Evolutionary conservation across 1,140 invertebrate genomes (phyloP), one percentile per base, ranked within the genome.

Genomic region (Pteromalus puparum): DNA sequence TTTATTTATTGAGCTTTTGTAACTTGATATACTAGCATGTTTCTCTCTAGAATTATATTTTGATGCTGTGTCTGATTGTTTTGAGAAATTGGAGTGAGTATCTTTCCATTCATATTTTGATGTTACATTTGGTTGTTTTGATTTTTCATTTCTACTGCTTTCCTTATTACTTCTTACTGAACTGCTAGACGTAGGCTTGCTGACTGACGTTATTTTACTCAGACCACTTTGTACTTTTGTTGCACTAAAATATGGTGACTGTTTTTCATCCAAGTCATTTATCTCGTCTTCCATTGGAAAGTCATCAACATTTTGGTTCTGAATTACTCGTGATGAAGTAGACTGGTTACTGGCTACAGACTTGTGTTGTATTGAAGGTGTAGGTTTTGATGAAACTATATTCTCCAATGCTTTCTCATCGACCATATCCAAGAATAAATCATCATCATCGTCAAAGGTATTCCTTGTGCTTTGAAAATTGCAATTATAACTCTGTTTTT

Each of bases 391-490:
- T n/a, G 42, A 10, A 67, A 72, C 3, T 3, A 61, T 6, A 72
- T 61, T 68, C 12, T 82, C 26, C 78, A 81, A 72, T 79, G 26
- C 28, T 61, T 82, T 78, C 48, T 87, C 84, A 83, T 87, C 77
- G 34, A 87, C 82, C 87, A 87, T 88, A 83, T 85, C 77, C 24
- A 89, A 81, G 0, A 87, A 81, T 21, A 73, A 86, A 53, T 88
- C 87, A 42, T 87, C 87, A 30, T 86, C 74, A 86, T 88, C 83
- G 67, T 80, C 82, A 70, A n/a, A 85, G 18, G 76, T 28, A 18
- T 24, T 70, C 15, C 73, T n/a, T 12, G 28, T 48, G 79, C 30
- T 76, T 82, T 81, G 24, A 42, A 72, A 68, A 67, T 42, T 46
- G 12, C 7, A 18, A 24, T 72, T 81, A 77, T 65, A 4, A 46